Base-by-base conservation (phyloP, 2,797 vertebrate species). In the Ctenochaetus hawaiiensis region DNA sequence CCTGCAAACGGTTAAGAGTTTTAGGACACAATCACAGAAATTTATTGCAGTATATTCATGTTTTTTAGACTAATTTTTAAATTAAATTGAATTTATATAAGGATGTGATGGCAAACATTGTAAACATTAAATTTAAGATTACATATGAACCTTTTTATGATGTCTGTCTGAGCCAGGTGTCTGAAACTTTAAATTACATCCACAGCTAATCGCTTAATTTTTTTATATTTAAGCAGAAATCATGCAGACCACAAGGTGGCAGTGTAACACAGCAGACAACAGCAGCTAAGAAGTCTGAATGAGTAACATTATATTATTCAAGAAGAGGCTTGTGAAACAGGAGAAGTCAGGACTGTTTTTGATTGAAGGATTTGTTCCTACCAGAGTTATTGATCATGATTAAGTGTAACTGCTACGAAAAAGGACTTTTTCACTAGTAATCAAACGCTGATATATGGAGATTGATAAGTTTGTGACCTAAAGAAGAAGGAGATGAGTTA, bases 161-260 rank as follows among this genome's bases (percentile, higher is more conserved):
- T 1, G 37, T 0, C 9, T 20, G 12, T 51, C 8, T 63, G 23
- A 11, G n/a, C 23, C 26, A 63, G 9, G 17, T 45, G 10, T 59
- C 5, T 22, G 17, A 51, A 6, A 45, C 18, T 8, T 43, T 44
- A 12, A n/a, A 13, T 56, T 20, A 43, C 7, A 16, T 30, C 26
- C 26, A 30, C 26, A 30, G 4, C 2, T 30, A 30, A 30, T 30
- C 5, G 5, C 26, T 30, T 3, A 30, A 30, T 30, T 30, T 3
- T 30, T 30, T 30, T 30, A 30, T 0, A 1, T 6, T 26, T 6
- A 8, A 7, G 57, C 20, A 62, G 60, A 10, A 13, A n/a, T 41
- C 16, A 9, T 8, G 1, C 7, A 8, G 64, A 54, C 86, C 90
- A 86, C 81, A 69, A 1, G 86, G 75, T 68, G 90, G 81, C 90